These are phyloP conservation scores for Heterotis niloticus DNA, from an alignment of 2,113 vertebrate species.

Conservation along the genomic window DNA sequence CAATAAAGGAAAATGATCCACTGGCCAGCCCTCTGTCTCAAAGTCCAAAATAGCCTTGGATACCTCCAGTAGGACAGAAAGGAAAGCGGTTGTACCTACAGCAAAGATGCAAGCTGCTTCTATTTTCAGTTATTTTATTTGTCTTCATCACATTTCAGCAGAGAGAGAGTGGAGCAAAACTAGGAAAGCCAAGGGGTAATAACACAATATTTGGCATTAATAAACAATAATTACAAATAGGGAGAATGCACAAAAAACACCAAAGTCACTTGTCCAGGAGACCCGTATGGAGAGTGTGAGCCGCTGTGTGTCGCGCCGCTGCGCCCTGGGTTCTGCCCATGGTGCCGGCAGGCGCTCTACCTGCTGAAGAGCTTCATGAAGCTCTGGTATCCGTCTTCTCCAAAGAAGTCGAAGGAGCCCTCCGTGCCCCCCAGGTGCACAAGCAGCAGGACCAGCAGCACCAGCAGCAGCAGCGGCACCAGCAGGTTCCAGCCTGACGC, in stretches of 20 bases:
- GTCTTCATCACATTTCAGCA: slow-evolving; percentile 22
- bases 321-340: slow-evolving; percentile 11
- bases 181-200: neutral
- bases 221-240: slow-evolving; percentile 14
- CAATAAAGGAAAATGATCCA: too few relatives aligned
- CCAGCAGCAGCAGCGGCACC: slow-evolving; percentile 73
- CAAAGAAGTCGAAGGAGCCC: slow-evolving; percentile 80
- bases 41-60: neutral
- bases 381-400: slow-evolving; percentile 68
- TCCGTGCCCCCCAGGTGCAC: slow-evolving; percentile 82
- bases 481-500: slow-evolving; percentile 81
- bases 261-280: slow-evolving; percentile 9
- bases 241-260: neutral
- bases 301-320: neutral
- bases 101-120: slow-evolving; percentile 3
- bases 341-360: slow-evolving; percentile 55
- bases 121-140: slow-evolving; percentile 22
- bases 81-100: neutral
- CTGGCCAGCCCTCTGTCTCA: too few relatives aligned
- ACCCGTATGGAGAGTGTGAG: neutral
- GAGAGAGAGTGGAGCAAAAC: slow-evolving; percentile 2
- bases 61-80: neutral
- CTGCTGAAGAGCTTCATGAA: slow-evolving; percentile 72
- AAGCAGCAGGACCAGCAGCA: slow-evolving; percentile 75
- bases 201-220: slow-evolving; percentile 2